These are phyloP conservation scores for Tholera decimalis DNA, from an alignment of 2,888 invertebrate species.

Conservation along the genomic window DNA sequence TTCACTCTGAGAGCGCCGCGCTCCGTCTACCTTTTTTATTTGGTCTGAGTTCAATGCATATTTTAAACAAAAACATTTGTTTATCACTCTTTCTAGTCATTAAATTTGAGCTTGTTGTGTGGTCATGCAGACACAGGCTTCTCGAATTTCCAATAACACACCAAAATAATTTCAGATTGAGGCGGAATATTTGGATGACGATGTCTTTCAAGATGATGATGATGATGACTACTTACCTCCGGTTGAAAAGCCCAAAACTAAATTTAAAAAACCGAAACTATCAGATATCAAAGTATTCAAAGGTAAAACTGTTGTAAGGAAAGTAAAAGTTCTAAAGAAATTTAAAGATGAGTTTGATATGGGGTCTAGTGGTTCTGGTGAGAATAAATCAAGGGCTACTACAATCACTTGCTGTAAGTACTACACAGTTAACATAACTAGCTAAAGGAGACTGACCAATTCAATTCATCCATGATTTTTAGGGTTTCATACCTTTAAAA, in stretches of 20 bases:
- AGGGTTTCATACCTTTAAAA: too few relatives aligned
- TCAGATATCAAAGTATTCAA: slow-evolving; percentile 86
- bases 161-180: slow-evolving; percentile 71
- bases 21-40: too few relatives aligned
- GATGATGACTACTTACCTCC: slow-evolving; percentile 87
- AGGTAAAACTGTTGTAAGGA: slow-evolving; percentile 82
- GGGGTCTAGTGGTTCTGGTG: slow-evolving; percentile 62
- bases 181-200: slow-evolving; percentile 85
- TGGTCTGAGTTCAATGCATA: too few relatives aligned
- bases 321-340: slow-evolving; percentile 82
- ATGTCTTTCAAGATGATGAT: slow-evolving; percentile 85
- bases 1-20: too few relatives aligned
- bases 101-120: too few relatives aligned
- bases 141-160: not conserved
- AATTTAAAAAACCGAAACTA: slow-evolving; percentile 86
- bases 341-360: slow-evolving; percentile 74
- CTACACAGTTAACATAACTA: not conserved
- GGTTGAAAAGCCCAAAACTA: slow-evolving; percentile 77
- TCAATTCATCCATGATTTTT: too few relatives aligned
- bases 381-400: slow-evolving; percentile 78
- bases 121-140: too few relatives aligned
- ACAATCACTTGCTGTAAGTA: slow-evolving; percentile 89
- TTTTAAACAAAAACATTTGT: too few relatives aligned
- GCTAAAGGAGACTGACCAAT: not conserved
- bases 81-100: too few relatives aligned